These are phyloP conservation scores for Pseudochaenichthys georgianus DNA, from an alignment of 2,797 vertebrate species.

Conservation along the genomic window DNA sequence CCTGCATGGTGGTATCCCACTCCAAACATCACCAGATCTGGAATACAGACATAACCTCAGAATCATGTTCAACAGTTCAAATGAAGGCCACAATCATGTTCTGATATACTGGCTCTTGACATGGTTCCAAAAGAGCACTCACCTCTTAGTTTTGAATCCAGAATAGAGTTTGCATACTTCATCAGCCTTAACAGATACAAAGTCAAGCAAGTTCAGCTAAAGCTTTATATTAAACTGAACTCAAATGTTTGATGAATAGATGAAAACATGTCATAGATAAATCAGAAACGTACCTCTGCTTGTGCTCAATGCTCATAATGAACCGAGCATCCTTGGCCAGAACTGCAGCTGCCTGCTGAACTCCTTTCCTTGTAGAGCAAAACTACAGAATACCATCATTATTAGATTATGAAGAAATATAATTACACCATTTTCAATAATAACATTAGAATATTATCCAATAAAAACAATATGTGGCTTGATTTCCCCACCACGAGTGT, in stretches of 20 bases:
- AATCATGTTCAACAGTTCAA: slow-evolving; percentile 10
- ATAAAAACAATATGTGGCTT: background rate
- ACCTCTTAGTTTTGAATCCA: slow-evolving; percentile 96
- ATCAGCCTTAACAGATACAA: slow-evolving; percentile 85
- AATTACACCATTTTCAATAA: background rate
- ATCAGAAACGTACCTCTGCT: slow-evolving; percentile 86
- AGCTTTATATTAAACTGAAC: background rate
- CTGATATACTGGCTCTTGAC: background rate
- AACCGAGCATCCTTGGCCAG: slow-evolving; percentile 95
- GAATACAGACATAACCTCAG: slow-evolving; percentile 33
- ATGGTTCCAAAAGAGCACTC: slow-evolving; percentile 32
- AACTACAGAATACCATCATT: slow-evolving; percentile 84
- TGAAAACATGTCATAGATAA: background rate
- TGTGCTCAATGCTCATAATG: slow-evolving; percentile 91
- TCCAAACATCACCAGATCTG: slow-evolving; percentile 86
- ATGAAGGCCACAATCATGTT: background rate
- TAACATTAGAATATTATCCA: background rate
- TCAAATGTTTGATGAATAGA: background rate
- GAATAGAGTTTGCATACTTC: slow-evolving; percentile 88
- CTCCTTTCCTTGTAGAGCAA: slow-evolving; percentile 98
- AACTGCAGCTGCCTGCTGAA: slow-evolving; percentile 93
- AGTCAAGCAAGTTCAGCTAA: slow-evolving; percentile 3
- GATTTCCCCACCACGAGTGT: slow-evolving; percentile 89
- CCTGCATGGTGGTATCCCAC: slow-evolving; percentile 98
- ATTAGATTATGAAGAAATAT: background rate